Base-by-base conservation (phyloP, 2,113 vertebrate species). In the Lepus europaeus region DNA sequence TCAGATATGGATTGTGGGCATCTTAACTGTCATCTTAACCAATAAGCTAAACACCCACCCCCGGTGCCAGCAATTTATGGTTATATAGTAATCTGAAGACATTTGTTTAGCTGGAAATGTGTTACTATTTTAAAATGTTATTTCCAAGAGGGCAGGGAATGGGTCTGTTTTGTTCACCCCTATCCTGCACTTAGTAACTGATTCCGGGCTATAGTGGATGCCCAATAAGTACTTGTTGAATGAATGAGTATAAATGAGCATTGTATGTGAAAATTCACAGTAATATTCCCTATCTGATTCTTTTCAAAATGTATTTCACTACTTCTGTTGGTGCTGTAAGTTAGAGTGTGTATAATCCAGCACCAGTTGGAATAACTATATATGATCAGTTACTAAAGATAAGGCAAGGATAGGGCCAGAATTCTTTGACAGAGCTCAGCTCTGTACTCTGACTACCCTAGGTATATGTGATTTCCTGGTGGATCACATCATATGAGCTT, bases 91-190 rank as follows among this genome's bases (percentile, higher is more conserved):
- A 78, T 4, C 9, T 17, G 9, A 59, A 76, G 77, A 93, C 86
- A 53, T 70, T 72, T 92, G 73, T 79, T 68, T 72, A 93, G 68
- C 36, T 83, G 70, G 33, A 39, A 70, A 64, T 72, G 11, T 61
- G 29, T 64, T 91, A n/a, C 59, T 94, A 0, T 72, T 61, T 93
- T 84, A 92, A 89, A 81, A 66, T 84, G 31, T 11, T 87, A 22
- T 3, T 89, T 53, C 68, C 14, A 27, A 53, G 10, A 77, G n/a
- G 19, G 9, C 51, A 69, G 19, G 22, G 17, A 69, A 19, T 17
- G 6, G 39, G 2, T 79, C 61, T 96, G 23, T 91, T 59, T 73
- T 69, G 8, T 69, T 74, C 56, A 78, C 39, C 53, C 72, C 61
- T 72, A 3, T 81, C 14, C 39, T 86, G 53, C 23, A 66, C 53